phyloP scores from a whole-genome alignment of 2,113 vertebrate species.

The Trichechus manatus region DNA sequence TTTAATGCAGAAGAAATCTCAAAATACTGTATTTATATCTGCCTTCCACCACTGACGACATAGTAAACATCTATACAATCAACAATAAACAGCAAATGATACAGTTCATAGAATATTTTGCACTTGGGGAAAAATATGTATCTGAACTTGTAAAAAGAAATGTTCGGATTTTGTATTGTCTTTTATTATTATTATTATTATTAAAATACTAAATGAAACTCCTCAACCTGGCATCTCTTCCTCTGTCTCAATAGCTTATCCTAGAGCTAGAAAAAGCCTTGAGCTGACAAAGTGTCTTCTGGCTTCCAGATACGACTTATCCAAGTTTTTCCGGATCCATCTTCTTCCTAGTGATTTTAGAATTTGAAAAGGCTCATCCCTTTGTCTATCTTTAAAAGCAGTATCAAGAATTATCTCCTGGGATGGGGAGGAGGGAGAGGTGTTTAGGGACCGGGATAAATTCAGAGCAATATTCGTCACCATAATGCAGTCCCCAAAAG shows the following conservation, averaged over 20 bases:
- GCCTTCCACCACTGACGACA: conserved; percentile 83
- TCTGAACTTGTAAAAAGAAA: conserved; percentile 98
- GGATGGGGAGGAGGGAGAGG: neutral
- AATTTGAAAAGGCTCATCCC: conserved; percentile 25
- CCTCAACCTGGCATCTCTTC: conserved; percentile 81
- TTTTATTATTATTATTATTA: conserved; percentile 87
- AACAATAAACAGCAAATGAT: conserved; percentile 84
- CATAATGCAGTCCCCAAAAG: neutral
- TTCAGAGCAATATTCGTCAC: neutral
- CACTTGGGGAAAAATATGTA: conserved; percentile 95
- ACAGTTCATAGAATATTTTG: conserved; percentile 98
- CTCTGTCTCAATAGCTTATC: conserved; percentile 30
- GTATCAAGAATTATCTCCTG: conserved; percentile 3
- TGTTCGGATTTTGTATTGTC: conserved; percentile 99
- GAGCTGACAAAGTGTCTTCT: conserved; percentile 5
- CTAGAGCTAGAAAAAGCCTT: neutral
- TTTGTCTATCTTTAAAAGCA: conserved; percentile 56
- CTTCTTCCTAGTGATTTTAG: conserved; percentile 47
- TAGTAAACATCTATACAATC: conserved; percentile 76
- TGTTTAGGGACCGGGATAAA: neutral
- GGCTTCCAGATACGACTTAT: neutral
- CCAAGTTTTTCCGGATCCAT: neutral
- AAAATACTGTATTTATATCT: conserved; percentile 85
- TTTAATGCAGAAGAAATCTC: conserved; percentile 74
- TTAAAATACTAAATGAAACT: conserved; percentile 90